These are phyloP conservation scores for Oreochromis tanganicae DNA, from an alignment of 2,113 vertebrate species.

Conservation along the genomic window DNA sequence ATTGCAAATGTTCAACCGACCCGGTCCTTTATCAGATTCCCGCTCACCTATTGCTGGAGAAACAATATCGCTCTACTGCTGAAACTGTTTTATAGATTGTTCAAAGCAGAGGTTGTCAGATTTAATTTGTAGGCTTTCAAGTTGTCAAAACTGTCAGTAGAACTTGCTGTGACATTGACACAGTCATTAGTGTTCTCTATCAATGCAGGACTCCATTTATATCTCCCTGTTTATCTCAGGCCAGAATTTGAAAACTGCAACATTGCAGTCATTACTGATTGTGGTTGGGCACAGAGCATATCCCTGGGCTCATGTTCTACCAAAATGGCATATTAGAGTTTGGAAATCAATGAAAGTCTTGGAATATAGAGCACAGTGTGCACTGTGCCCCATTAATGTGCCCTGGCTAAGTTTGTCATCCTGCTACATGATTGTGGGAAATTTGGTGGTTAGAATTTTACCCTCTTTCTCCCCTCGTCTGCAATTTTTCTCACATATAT, in stretches of 20 bases:
- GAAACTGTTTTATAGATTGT: background rate
- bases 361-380: constrained; percentile 34
- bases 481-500: background rate
- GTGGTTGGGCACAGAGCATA: background rate
- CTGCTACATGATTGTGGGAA: background rate
- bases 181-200: constrained; percentile 11
- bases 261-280: background rate
- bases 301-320: constrained; percentile 29
- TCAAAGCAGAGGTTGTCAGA: background rate
- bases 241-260: background rate
- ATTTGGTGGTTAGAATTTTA: background rate
- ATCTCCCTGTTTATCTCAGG: constrained; percentile 5
- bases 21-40: constrained; percentile 29
- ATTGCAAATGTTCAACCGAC: background rate
- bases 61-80: background rate
- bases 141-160: background rate
- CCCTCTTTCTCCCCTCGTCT: background rate
- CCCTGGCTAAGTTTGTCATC: background rate
- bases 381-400: background rate
- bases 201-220: constrained; percentile 23
- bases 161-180: constrained; percentile 5
- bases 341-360: constrained; percentile 52
- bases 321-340: constrained; percentile 28
- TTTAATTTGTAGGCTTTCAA: background rate
- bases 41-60: constrained; percentile 17